A percentile compares a stretch with the other conserved stretches of the same genome.
Evolutionary conservation across 2,113 vertebrate genomes (phyloP).

Genomic region (Tretioscincus oriximinensis): DNA sequence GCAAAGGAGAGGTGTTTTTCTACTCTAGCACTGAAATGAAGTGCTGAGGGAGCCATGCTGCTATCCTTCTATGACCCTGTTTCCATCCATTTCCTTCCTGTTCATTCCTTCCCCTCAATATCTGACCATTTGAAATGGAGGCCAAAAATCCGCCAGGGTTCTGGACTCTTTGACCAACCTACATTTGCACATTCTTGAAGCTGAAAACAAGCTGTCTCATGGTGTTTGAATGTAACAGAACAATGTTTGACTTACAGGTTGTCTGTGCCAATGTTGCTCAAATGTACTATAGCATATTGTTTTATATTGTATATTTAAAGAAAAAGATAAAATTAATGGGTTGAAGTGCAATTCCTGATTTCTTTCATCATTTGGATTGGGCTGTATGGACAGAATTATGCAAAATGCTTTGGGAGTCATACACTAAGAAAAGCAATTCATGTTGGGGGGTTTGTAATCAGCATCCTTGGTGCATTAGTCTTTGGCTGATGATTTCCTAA

Average conservation of each 20-base stretch:
- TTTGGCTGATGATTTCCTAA: constrained; percentile 21
- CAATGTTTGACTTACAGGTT: constrained; percentile 48
- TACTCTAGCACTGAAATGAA: neutral
- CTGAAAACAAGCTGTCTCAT: constrained; percentile 39
- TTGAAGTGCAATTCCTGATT: neutral
- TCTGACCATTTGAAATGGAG: constrained; percentile 22
- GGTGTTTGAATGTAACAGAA: constrained; percentile 57
- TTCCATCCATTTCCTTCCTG: constrained; percentile 7
- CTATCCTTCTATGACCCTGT: neutral
- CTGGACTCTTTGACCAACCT: constrained; percentile 63
- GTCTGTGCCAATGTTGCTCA: constrained; percentile 81
- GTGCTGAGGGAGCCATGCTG: constrained; percentile 9
- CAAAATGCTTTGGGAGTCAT: neutral
- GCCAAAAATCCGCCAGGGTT: constrained; percentile 82
- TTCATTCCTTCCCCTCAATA: neutral
- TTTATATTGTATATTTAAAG: constrained; percentile 74
- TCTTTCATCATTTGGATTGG: constrained; percentile 8
- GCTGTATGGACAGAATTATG: neutral
- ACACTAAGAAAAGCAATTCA: neutral
- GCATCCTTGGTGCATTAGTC: constrained; percentile 10
- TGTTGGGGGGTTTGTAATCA: constrained; percentile 3
- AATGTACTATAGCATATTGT: constrained; percentile 72
- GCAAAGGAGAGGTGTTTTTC: neutral
- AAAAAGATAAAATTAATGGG: constrained; percentile 56
- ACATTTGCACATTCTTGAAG: constrained; percentile 35